phyloP scores from a whole-genome alignment of 2,113 vertebrate genomes.

The Oxyruncus cristatus region DNA sequence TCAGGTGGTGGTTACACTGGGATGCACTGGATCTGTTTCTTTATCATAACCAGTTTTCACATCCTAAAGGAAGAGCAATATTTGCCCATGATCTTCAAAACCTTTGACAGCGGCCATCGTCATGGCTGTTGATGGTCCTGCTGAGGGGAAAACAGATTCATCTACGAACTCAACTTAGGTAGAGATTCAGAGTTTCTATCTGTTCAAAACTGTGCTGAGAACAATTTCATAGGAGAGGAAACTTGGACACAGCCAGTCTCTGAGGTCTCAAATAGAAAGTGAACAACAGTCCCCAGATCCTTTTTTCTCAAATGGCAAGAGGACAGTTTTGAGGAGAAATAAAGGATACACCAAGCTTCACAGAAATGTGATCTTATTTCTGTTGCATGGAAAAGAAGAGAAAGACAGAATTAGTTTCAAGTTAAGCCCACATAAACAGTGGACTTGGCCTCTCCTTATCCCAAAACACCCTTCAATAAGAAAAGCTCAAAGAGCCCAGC shows the following conservation, averaged over 20 bases:
- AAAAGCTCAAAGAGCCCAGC: not conserved
- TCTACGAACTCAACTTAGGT: not conserved
- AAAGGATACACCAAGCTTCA: not conserved
- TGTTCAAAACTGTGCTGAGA: not conserved
- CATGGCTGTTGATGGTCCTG: not conserved
- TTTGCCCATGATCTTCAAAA: not conserved
- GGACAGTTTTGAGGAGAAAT: not conserved
- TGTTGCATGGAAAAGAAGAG: not conserved
- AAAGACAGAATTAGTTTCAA: not conserved
- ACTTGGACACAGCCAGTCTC: not conserved
- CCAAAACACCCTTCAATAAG: not conserved
- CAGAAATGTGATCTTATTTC: not conserved
- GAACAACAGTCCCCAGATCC: not conserved
- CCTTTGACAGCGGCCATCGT: not conserved
- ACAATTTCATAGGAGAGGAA: not conserved
- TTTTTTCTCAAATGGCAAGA: not conserved
- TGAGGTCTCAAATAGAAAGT: not conserved
- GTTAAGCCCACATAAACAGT: not conserved
- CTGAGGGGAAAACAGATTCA: not conserved
- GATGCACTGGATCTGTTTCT: not conserved
- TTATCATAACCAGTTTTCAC: not conserved
- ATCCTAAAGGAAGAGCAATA: not conserved
- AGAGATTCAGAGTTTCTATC: not conserved
- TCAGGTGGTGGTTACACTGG: not conserved
- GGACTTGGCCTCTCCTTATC: not conserved